Evolutionary conservation across 2,797 vertebrate genomes (phyloP).

Genomic region (Anguilla pacifica): DNA sequence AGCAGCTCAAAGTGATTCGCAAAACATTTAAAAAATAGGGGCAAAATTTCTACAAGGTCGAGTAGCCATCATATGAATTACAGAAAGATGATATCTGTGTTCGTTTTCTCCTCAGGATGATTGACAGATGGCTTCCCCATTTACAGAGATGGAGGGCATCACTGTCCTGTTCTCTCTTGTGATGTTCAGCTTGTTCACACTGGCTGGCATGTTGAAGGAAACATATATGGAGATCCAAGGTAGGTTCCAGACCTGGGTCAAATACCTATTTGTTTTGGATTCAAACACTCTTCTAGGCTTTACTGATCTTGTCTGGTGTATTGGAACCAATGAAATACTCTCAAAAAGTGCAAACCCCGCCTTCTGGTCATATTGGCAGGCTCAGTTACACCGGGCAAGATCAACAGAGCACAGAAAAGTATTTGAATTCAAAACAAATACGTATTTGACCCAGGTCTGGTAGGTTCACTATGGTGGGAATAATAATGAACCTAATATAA

Average conservation of each 20-base stretch:
- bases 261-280: too few species aligned
- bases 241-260: conserved; percentile 36
- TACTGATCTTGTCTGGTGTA: too few species aligned
- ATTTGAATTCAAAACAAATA: too few species aligned
- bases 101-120: background rate
- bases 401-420: too few species aligned
- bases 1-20: background rate
- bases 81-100: background rate
- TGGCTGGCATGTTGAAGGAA: conserved; percentile 64
- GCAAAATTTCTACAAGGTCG: background rate
- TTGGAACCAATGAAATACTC: too few species aligned
- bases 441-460: conserved; percentile 33
- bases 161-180: conserved; percentile 65
- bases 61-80: background rate
- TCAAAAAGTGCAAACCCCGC: too few species aligned
- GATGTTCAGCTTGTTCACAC: conserved; percentile 67
- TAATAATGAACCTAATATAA: background rate
- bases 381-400: too few species aligned
- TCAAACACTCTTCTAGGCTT: too few species aligned
- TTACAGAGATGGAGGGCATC: conserved; percentile 64
- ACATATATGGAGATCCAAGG: conserved; percentile 43
- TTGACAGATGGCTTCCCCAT: conserved; percentile 57
- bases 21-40: background rate
- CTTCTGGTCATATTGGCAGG: too few species aligned
- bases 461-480: conserved; percentile 37